Base-by-base conservation (phyloP, 1,140 invertebrate genomes). In the Apis cerana region DNA sequence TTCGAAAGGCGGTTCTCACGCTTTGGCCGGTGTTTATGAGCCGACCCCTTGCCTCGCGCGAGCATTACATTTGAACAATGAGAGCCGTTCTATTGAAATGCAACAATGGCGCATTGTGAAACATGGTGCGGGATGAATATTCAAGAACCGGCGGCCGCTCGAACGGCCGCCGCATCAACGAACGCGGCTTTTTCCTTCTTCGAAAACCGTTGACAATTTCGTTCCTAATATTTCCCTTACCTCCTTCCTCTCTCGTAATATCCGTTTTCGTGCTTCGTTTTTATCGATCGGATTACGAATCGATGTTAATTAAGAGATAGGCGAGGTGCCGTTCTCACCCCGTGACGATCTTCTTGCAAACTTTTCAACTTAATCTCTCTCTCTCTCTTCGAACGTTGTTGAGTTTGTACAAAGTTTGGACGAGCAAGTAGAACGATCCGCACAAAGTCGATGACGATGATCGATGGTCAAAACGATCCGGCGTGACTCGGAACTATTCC, bases 61-160 rank as follows among this genome's bases (percentile, higher is more conserved):
- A 87, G 80, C 75, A 74, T 87, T 83, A 86, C 71, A 72, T 82
- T 84, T 84, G 82, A 87, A 87, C 86, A 87, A 87, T 87, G 85
- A 87, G 77, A 80, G 58, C 68, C 85, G 13, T 87, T 87, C 86
- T 84, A 87, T 87, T 77, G 85, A 83, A 62, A 84, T 69, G 82
- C 77, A 87, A 87, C 86, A 87, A 87, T 87, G 50, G 82, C 64
- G 86, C 85, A 87, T 88, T 88, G 86, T 87, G 72, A 50, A 82
- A 75, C 76, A 83, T 81, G 74, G 86, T 52, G 77, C 65, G 70
- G 76, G 82, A 88, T 87, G 86, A 88, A 87, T 87, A 87, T 87
- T 87, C 83, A 88, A 88, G 86, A 70, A 82, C 74, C 79, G 86
- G 23, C 33, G 33, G 33, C 58, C 50, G 83, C 65, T 72, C 82